A percentile compares a stretch with the other conserved stretches of the same genome.
These are phyloP conservation scores for Pammene aurita DNA, from an alignment of 2,888 invertebrate genomes.

Conservation along the genomic window DNA sequence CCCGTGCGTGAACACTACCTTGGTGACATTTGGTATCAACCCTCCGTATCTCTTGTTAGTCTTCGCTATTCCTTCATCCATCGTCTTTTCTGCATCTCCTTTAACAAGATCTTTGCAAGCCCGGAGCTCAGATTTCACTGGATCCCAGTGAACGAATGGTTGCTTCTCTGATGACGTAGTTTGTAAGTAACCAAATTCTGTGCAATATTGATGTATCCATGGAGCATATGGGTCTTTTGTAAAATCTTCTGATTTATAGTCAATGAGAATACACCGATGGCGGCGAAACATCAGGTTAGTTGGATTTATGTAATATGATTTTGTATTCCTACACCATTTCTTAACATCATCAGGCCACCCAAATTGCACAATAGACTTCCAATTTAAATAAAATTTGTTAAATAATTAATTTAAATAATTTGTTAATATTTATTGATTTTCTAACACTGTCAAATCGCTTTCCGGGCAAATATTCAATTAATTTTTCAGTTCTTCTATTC, in stretches of 20 bases:
- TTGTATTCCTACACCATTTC: not conserved
- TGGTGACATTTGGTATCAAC: conserved; percentile 80
- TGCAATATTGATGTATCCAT: conserved; percentile 90
- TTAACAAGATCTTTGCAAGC: conserved; percentile 74
- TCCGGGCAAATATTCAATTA: conserved; percentile 50
- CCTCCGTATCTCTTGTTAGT: conserved; percentile 48
- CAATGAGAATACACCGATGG: conserved; percentile 47
- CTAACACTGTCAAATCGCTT: conserved; percentile 59
- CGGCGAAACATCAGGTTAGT: conserved; percentile 43
- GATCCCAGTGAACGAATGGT: conserved; percentile 81
- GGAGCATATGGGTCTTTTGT: conserved; percentile 7
- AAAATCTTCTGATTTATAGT: conserved; percentile 45
- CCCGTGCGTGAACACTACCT: conserved; percentile 4
- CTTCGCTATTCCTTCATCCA: conserved; percentile 64
- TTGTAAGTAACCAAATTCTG: conserved; percentile 89
- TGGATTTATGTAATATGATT: not conserved
- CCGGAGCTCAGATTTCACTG: conserved; percentile 67
- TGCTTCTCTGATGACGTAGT: conserved; percentile 82
- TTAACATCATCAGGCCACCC: conserved; percentile 46
- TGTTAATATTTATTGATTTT: conserved; percentile 66
- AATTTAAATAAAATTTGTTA: conserved; percentile 53
- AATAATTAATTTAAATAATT: conserved; percentile 53
- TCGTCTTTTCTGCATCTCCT: conserved; percentile 58
- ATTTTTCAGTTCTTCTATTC: not conserved
- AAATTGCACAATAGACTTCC: conserved; percentile 61